These are phyloP conservation scores for Okamejei kenojei DNA, from an alignment of 2,797 vertebrate genomes.

Conservation along the genomic window DNA sequence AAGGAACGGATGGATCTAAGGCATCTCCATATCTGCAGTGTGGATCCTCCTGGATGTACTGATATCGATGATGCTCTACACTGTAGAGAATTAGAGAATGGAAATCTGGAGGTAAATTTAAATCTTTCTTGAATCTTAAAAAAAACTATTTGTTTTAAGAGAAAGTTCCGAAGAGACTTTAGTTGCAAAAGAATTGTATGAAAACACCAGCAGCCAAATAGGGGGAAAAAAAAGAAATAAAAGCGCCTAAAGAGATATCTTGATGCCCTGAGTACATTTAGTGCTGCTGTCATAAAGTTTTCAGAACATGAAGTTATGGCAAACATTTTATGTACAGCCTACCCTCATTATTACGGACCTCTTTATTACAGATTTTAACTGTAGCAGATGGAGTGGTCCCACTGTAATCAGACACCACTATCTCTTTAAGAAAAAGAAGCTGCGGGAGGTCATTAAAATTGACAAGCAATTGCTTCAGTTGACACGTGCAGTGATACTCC, in stretches of 20 bases:
- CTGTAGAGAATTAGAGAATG: constrained; percentile 73
- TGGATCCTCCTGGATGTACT: constrained; percentile 94
- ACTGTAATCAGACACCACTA: too few relatives aligned
- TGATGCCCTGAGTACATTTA: neutral
- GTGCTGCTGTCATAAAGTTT: neutral
- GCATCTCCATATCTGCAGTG: constrained; percentile 79
- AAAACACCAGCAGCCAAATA: neutral
- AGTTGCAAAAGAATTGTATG: neutral
- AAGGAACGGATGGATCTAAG: constrained; percentile 74
- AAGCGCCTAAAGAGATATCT: neutral
- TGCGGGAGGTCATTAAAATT: too few relatives aligned
- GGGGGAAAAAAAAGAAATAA: neutral
- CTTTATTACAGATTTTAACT: too few relatives aligned
- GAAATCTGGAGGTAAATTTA: constrained; percentile 77
- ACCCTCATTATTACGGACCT: too few relatives aligned
- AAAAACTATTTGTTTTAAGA: neutral
- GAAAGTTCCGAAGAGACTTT: neutral
- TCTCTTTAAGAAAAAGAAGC: too few relatives aligned
- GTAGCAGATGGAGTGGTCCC: too few relatives aligned
- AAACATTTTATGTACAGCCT: neutral
- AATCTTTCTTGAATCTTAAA: neutral
- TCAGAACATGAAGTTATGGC: neutral
- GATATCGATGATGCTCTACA: constrained; percentile 95
- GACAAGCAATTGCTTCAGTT: too few relatives aligned
- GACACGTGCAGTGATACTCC: too few relatives aligned